A percentile compares a stretch with the other conserved stretches of the same genome.
phyloP scores from a whole-genome alignment of 1,140 invertebrate genomes.

The Drosophila triauraria region DNA sequence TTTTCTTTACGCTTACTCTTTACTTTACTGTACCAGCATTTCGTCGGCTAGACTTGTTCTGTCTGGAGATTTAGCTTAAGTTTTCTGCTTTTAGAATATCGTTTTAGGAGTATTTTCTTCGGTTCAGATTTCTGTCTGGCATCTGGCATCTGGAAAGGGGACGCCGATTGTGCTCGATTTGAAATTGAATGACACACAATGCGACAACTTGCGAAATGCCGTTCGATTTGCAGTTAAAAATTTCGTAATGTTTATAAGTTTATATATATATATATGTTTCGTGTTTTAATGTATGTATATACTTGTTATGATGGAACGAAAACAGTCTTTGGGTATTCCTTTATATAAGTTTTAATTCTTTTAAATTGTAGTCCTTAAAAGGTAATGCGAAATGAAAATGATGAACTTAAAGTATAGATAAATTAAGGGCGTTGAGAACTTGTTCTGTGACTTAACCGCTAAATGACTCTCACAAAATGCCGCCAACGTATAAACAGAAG shows the following conservation, averaged over 20 bases:
- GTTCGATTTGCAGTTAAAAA: slow-evolving; percentile 68
- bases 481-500: slow-evolving; percentile 37
- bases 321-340: slow-evolving; percentile 85
- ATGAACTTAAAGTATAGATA: slow-evolving; percentile 43
- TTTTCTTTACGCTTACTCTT: slow-evolving; percentile 33
- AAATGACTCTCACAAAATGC: slow-evolving; percentile 50
- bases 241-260: slow-evolving; percentile 63
- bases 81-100: slow-evolving; percentile 71
- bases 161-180: slow-evolving; percentile 30
- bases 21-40: slow-evolving; percentile 24
- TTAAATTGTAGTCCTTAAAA: slow-evolving; percentile 66
- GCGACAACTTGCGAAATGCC: slow-evolving; percentile 38
- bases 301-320: slow-evolving; percentile 85
- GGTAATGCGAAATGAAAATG: slow-evolving; percentile 42
- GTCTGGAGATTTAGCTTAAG: slow-evolving; percentile 59
- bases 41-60: slow-evolving; percentile 37
- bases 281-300: slow-evolving; percentile 66
- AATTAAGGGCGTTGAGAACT: slow-evolving; percentile 53
- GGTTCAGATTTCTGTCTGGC: slow-evolving; percentile 10
- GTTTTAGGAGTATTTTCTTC: slow-evolving; percentile 72
- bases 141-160: slow-evolving; percentile 6
- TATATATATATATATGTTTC: slow-evolving; percentile 54
- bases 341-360: slow-evolving; percentile 78
- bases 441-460: slow-evolving; percentile 30
- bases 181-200: slow-evolving; percentile 57